Evolutionary conservation across 2,113 vertebrate species (phyloP).

Genomic region (Plectropomus leopardus): DNA sequence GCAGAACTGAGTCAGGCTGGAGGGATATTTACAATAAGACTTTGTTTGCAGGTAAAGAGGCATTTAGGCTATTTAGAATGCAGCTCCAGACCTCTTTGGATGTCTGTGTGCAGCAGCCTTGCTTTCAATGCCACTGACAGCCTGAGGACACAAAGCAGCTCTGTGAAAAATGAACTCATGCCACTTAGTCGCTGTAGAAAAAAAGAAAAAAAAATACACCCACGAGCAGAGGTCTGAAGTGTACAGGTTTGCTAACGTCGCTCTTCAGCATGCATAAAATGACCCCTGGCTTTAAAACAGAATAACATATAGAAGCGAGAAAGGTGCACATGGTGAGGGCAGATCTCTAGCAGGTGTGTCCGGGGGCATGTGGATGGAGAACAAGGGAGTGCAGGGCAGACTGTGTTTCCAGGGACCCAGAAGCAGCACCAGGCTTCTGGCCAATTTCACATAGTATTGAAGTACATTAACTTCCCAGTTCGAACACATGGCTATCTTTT

Average conservation of each 20-base stretch:
- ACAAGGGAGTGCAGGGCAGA: no score
- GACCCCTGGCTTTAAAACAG: conserved; percentile 42
- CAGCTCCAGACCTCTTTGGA: conserved; percentile 44
- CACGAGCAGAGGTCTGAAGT: conserved; percentile 35
- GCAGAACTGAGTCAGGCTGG: background rate
- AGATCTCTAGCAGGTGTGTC: no score
- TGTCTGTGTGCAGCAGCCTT: conserved; percentile 59
- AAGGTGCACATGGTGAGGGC: no score
- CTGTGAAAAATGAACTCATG: conserved; percentile 61
- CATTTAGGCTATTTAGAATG: conserved; percentile 72
- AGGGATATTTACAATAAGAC: conserved; percentile 40
- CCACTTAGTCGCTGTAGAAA: conserved; percentile 31
- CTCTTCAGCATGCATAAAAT: conserved; percentile 45
- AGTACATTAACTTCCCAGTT: no score
- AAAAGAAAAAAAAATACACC: conserved; percentile 6
- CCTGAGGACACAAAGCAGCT: conserved; percentile 73
- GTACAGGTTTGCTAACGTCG: conserved; percentile 22
- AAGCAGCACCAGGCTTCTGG: no score
- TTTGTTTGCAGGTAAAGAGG: conserved; percentile 67
- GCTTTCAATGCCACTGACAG: conserved; percentile 72
- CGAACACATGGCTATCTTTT: no score
- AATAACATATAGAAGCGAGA: background rate
- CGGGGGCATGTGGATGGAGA: no score
- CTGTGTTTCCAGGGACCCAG: no score
- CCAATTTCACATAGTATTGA: no score